phyloP scores from a whole-genome alignment of 2,797 vertebrate species.

The Notolabrus celidotus region DNA sequence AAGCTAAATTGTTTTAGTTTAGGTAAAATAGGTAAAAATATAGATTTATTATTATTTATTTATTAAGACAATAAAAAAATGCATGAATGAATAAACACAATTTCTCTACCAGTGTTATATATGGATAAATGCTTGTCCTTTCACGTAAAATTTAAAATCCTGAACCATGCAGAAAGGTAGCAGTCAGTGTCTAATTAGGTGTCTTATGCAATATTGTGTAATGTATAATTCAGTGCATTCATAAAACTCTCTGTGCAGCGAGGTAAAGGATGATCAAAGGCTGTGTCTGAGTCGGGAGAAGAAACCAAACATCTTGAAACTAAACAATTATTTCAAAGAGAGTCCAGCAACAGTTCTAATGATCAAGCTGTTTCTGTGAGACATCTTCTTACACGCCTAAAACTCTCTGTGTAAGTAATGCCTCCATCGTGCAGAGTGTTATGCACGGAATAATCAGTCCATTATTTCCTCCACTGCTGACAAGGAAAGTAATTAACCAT shows the following conservation, averaged over 20 bases:
- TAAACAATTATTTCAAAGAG: slow-evolving; percentile 35
- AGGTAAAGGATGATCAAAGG: slow-evolving; percentile 35
- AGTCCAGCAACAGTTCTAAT: slow-evolving; percentile 21
- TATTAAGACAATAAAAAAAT: too few species aligned
- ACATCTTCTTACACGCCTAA: slow-evolving; percentile 33
- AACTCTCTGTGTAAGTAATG: slow-evolving; percentile 55
- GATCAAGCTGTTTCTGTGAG: slow-evolving; percentile 46
- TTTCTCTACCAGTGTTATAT: too few species aligned
- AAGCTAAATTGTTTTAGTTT: too few species aligned
- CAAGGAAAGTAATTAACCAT: slow-evolving; percentile 72
- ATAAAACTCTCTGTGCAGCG: slow-evolving; percentile 4
- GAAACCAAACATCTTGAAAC: slow-evolving; percentile 11
- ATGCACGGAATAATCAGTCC: slow-evolving; percentile 56
- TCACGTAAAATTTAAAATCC: too few species aligned
- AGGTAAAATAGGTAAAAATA: too few species aligned
- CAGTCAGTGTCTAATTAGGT: slow-evolving; percentile 7
- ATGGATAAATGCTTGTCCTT: too few species aligned
- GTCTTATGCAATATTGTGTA: not conserved
- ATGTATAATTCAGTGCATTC: slow-evolving; percentile 25
- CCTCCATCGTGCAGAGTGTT: slow-evolving; percentile 24
- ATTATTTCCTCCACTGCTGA: slow-evolving; percentile 64
- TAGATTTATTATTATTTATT: too few species aligned
- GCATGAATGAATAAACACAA: too few species aligned
- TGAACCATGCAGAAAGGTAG: not conserved
- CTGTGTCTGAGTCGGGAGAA: slow-evolving; percentile 11